Percentiles rank a stretch among this genome's conserved stretches.
These are phyloP conservation scores for Arremon brunneinucha DNA, from an alignment of 2,797 vertebrate genomes.

Conservation along the genomic window DNA sequence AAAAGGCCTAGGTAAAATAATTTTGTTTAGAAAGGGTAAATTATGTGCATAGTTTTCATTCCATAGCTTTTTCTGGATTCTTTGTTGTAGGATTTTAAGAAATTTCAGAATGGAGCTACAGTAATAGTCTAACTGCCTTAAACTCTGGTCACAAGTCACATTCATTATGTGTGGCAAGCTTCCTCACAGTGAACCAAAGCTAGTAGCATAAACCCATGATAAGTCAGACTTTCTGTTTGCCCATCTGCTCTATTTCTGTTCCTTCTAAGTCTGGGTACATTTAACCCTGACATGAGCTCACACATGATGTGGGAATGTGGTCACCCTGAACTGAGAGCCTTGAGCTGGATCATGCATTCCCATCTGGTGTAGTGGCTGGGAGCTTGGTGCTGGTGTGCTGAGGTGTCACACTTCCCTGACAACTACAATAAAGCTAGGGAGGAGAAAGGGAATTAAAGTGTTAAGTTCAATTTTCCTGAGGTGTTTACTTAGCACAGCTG, in stretches of 20 bases:
- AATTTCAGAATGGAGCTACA: not conserved
- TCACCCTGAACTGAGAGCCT: not conserved
- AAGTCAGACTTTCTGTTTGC: not conserved
- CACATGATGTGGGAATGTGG: not conserved
- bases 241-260: not conserved
- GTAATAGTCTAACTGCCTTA: not conserved
- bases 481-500: not conserved
- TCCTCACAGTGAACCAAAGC: not conserved
- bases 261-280: fast-evolving
- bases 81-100: not conserved
- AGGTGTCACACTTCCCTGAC: fast-evolving
- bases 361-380: not conserved
- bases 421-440: not conserved
- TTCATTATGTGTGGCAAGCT: not conserved
- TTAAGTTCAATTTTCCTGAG: not conserved
- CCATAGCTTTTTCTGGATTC: not conserved
- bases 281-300: not conserved
- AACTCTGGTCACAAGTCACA: not conserved
- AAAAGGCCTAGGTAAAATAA: not conserved
- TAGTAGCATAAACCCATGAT: not conserved
- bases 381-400: not conserved
- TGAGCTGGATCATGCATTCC: fast-evolving
- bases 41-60: not conserved
- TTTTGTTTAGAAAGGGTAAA: not conserved
- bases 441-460: not conserved